Evolutionary conservation across 2,113 vertebrate genomes (phyloP).

Genomic region (Microtus ochrogaster): DNA sequence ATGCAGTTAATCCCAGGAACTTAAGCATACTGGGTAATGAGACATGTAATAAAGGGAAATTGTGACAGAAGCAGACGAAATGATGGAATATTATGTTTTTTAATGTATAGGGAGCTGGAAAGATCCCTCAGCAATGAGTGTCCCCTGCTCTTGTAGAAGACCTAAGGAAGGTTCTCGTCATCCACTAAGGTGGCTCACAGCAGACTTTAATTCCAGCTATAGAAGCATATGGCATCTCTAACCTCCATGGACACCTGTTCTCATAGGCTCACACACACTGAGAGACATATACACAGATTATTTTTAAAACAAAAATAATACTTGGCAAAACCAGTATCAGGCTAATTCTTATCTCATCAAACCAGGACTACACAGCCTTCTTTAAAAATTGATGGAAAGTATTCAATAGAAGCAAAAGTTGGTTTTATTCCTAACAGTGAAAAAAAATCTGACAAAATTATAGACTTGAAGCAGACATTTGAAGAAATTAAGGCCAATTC

Average conservation of each 20-base stretch:
- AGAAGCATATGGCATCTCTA: background rate
- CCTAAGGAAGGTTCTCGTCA: background rate
- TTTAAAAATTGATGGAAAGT: background rate
- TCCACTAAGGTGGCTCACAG: background rate
- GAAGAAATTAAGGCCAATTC: background rate
- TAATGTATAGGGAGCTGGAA: background rate
- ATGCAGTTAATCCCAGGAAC: background rate
- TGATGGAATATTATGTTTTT: background rate
- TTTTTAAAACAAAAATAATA: background rate
- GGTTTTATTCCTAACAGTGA: background rate
- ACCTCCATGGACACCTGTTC: background rate
- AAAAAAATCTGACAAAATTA: background rate
- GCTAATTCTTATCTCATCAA: background rate
- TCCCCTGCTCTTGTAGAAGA: background rate
- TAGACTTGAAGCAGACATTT: background rate
- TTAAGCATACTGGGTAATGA: background rate
- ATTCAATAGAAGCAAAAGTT: background rate
- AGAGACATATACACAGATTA: background rate
- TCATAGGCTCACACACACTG: too few species aligned
- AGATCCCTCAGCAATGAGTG: background rate
- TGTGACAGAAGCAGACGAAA: slow-evolving; percentile 12
- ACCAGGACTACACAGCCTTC: background rate
- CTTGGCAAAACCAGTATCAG: slow-evolving; percentile 15
- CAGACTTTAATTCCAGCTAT: background rate
- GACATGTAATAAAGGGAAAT: background rate